Conservation (phyloP, 2,113 vertebrate species). For the Vombatus ursinus region DNA sequence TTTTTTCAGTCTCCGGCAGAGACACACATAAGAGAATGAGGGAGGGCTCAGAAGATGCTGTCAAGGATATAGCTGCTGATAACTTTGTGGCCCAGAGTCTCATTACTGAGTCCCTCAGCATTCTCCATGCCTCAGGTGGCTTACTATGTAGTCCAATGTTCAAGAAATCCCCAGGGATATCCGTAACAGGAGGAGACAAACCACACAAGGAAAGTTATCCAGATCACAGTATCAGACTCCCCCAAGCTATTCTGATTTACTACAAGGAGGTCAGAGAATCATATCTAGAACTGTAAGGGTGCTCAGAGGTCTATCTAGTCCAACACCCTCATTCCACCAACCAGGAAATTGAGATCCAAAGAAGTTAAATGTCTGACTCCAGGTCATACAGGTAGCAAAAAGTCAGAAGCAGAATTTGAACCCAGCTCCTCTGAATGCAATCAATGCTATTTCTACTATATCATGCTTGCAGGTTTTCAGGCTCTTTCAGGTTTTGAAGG, state of each 20-base stretch:
- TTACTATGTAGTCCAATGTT: background rate
- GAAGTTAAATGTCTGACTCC: background rate
- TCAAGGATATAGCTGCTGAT: background rate
- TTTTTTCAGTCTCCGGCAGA: background rate
- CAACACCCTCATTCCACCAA: background rate
- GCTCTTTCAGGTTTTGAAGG: background rate
- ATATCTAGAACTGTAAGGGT: background rate
- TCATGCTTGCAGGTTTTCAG: background rate
- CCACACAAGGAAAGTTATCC: background rate
- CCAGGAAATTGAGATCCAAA: background rate
- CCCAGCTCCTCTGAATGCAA: background rate
- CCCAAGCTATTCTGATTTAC: background rate
- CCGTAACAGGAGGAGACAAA: background rate
- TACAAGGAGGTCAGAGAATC: background rate
- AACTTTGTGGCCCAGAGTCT: background rate
- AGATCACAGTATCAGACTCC: background rate
- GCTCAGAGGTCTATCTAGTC: background rate
- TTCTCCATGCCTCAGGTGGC: background rate
- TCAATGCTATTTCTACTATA: background rate
- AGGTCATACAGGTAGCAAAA: background rate
- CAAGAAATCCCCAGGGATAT: background rate
- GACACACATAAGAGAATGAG: background rate
- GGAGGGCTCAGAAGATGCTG: background rate
- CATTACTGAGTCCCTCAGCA: background rate
- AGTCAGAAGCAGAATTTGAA: background rate